Percentiles rank a stretch among this genome's conserved stretches.
phyloP scores from a whole-genome alignment of 1,140 invertebrate genomes.

The Micrasema longulum region DNA sequence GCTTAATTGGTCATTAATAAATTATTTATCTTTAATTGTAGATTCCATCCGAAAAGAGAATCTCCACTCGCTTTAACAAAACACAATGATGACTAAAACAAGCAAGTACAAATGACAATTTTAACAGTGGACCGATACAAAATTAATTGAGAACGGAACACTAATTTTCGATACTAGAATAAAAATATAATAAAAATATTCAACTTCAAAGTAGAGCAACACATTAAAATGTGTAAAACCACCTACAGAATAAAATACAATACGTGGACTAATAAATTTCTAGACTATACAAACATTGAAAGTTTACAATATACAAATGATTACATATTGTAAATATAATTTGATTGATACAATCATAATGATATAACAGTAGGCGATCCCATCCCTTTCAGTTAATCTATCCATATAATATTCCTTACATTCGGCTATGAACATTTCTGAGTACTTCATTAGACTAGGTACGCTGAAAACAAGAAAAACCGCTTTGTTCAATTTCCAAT shows the following conservation, averaged over 20 bases:
- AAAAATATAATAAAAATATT: not conserved
- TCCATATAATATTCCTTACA: no score
- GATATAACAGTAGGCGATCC: conserved; percentile 38
- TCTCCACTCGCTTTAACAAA: no score
- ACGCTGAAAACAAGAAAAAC: not conserved
- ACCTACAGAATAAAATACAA: conserved; percentile 25
- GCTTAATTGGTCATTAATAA: conserved; percentile 8
- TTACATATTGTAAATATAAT: conserved; percentile 40
- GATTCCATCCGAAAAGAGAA: no score
- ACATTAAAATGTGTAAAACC: conserved; percentile 19
- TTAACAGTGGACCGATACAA: not conserved
- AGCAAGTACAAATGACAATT: no score
- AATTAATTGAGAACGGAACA: conserved; percentile 3
- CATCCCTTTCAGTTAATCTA: not conserved
- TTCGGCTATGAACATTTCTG: not conserved
- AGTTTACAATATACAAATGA: conserved; percentile 42
- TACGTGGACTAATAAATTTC: conserved; percentile 42
- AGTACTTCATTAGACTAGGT: not conserved
- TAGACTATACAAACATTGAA: conserved; percentile 47
- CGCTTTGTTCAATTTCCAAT: no score
- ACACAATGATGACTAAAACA: no score
- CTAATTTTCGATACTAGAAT: not conserved
- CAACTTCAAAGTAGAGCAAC: not conserved
- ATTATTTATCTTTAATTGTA: no score
- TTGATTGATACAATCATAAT: conserved; percentile 46